A percentile compares a stretch with the other conserved stretches of the same genome.
phyloP scores from a whole-genome alignment of 2,888 invertebrate species.

The Nomada goodeniana region DNA sequence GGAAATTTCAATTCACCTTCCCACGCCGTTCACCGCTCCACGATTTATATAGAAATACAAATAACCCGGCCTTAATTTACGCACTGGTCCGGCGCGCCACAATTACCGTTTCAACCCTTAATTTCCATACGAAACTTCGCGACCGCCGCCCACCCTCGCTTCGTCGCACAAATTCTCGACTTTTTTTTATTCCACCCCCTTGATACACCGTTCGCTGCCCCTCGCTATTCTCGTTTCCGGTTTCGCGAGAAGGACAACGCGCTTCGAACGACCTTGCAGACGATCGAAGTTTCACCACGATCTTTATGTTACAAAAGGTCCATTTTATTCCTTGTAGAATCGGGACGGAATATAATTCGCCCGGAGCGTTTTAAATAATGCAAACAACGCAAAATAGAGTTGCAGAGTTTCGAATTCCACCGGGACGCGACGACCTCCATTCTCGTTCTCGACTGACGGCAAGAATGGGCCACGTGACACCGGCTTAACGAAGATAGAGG shows the following conservation, averaged over 20 bases:
- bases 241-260: not conserved
- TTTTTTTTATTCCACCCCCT: not conserved
- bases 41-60: constrained; percentile 20
- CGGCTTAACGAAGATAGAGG: constrained; percentile 24
- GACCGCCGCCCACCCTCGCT: not conserved
- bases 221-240: not conserved
- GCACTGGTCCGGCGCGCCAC: not conserved
- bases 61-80: constrained; percentile 21
- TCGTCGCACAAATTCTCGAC: constrained; percentile 7
- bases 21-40: no score
- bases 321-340: not conserved
- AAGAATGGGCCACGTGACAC: not conserved
- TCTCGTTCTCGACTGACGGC: not conserved
- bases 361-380: not conserved
- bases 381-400: not conserved
- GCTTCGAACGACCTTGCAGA: not conserved
- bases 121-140: constrained; percentile 31
- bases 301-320: not conserved
- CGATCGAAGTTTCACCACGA: not conserved
- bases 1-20: not conserved
- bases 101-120: constrained; percentile 14
- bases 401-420: not conserved
- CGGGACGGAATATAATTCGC: not conserved
- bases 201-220: not conserved
- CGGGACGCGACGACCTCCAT: not conserved